phyloP scores from a whole-genome alignment of 2,888 invertebrate genomes.

The Gari tellinella region DNA sequence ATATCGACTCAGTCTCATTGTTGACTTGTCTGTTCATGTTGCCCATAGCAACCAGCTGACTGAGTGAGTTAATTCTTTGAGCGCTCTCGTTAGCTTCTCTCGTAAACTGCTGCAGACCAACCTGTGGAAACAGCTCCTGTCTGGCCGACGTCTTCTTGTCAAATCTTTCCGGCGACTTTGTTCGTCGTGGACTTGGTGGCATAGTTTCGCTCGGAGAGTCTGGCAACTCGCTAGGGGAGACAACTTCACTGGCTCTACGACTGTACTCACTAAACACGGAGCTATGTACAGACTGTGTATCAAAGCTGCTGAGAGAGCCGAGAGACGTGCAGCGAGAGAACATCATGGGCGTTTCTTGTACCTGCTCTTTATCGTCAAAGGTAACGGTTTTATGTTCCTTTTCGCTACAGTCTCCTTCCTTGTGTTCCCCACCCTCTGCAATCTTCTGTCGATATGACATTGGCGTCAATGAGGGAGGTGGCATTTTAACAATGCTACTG shows the following conservation, averaged over 20 bases:
- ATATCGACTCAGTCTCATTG: conserved; percentile 59
- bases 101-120: conserved; percentile 38
- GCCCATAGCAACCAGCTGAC: conserved; percentile 24
- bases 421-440: conserved; percentile 46
- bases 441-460: conserved; percentile 51
- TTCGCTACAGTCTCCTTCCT: conserved; percentile 47
- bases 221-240: conserved; percentile 92
- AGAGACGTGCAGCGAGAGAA: conserved; percentile 97
- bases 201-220: conserved; percentile 96
- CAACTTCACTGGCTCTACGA: conserved; percentile 92
- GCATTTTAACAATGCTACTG: conserved; percentile 47
- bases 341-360: conserved; percentile 96
- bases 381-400: conserved; percentile 87
- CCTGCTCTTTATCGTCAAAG: conserved; percentile 89
- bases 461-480: conserved; percentile 45
- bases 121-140: conserved; percentile 34
- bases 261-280: conserved; percentile 83
- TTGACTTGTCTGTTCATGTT: conserved; percentile 22
- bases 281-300: conserved; percentile 90
- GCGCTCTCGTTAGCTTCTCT: conserved; percentile 37
- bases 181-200: conserved; percentile 85
- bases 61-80: conserved; percentile 44
- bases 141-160: conserved; percentile 25
- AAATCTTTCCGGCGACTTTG: conserved; percentile 69
- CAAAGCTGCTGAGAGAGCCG: conserved; percentile 95